phyloP scores from a whole-genome alignment of 2,113 vertebrate genomes.

The Epinephelus moara region DNA sequence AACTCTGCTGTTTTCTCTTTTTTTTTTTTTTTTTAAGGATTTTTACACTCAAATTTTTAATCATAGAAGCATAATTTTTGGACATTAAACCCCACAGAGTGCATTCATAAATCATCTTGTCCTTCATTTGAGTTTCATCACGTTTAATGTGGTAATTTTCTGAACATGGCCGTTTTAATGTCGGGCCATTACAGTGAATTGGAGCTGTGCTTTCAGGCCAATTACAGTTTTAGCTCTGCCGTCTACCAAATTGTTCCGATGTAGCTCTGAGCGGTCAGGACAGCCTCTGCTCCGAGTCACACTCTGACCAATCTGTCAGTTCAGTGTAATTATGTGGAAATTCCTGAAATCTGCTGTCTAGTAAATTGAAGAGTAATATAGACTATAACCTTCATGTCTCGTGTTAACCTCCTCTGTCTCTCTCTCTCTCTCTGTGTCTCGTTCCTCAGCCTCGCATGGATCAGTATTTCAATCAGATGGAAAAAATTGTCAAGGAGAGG shows the following conservation, averaged over 20 bases:
- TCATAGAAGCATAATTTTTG: background rate
- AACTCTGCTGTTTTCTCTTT: conserved; percentile 1
- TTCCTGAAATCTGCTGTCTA: conserved; percentile 15
- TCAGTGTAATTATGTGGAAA: conserved; percentile 32
- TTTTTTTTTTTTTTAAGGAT: background rate
- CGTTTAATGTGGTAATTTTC: conserved; percentile 40
- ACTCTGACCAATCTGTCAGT: conserved; percentile 24
- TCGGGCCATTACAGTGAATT: conserved; percentile 6
- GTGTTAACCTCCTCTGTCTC: conserved; percentile 8
- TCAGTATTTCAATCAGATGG: conserved; percentile 99
- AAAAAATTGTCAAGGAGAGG: conserved; percentile 98
- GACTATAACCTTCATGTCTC: conserved; percentile 14
- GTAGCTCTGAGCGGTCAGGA: conserved; percentile 3
- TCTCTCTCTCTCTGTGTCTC: background rate
- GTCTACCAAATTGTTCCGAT: conserved; percentile 31
- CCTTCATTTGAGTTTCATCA: conserved; percentile 20
- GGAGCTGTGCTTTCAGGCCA: conserved; percentile 4
- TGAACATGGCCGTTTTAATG: conserved; percentile 9
- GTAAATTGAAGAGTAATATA: background rate
- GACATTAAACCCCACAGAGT: background rate
- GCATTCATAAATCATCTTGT: conserved; percentile 4
- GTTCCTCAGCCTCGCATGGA: conserved; percentile 94
- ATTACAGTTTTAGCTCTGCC: conserved; percentile 28
- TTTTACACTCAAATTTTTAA: background rate
- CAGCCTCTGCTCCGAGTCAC: conserved; percentile 20